A percentile compares a stretch with the other conserved stretches of the same genome.
phyloP scores from a whole-genome alignment of 2,797 vertebrate genomes.

The Chromis chromis region DNA sequence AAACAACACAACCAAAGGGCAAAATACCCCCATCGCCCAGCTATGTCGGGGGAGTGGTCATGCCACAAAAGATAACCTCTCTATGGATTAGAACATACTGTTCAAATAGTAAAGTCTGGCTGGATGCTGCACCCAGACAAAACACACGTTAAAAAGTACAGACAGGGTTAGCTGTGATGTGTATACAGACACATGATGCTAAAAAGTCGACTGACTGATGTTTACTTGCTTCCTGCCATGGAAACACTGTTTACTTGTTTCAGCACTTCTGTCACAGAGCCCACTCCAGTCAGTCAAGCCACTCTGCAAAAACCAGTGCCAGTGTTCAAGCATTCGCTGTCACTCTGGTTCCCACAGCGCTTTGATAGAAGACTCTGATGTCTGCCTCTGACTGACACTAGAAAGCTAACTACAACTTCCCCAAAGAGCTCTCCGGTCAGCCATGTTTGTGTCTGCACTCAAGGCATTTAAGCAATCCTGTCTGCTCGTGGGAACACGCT shows the following conservation, averaged over 20 bases:
- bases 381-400: not conserved
- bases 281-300: slow-evolving; percentile 33
- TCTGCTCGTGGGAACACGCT: slow-evolving; percentile 2
- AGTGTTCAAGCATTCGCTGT: not conserved
- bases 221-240: not conserved
- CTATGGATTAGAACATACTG: slow-evolving; percentile 31
- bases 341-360: not conserved
- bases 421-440: not conserved
- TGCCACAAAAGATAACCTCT: slow-evolving; percentile 63
- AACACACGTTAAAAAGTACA: slow-evolving; percentile 17
- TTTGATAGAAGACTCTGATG: not conserved
- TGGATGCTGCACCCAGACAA: slow-evolving; percentile 17
- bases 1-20: slow-evolving; percentile 13
- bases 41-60: slow-evolving; percentile 44
- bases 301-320: slow-evolving; percentile 2
- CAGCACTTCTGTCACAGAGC: slow-evolving; percentile 2
- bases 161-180: not conserved
- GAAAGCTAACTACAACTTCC: slow-evolving; percentile 27
- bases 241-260: not conserved
- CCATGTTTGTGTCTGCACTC: not conserved
- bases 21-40: slow-evolving; percentile 1
- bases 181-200: slow-evolving; percentile 13
- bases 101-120: slow-evolving; percentile 33
- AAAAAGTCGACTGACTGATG: not conserved
- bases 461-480: slow-evolving; percentile 1